These are phyloP conservation scores for Eucera pruinosa DNA, from an alignment of 2,888 invertebrate species.

Conservation along the genomic window DNA sequence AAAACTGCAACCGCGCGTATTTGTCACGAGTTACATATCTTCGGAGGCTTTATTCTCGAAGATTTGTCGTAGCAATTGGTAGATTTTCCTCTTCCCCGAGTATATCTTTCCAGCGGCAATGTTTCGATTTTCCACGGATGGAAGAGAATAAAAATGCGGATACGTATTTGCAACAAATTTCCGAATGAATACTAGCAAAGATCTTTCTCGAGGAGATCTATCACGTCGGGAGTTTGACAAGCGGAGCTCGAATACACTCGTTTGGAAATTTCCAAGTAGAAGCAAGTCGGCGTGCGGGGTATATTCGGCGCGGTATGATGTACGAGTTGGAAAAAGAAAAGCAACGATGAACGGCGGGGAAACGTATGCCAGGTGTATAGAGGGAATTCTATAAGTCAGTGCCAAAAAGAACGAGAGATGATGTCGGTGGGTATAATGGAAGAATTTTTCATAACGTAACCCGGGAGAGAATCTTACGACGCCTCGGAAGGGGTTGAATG, in stretches of 20 bases:
- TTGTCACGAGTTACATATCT: too few relatives aligned
- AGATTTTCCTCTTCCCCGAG: too few relatives aligned
- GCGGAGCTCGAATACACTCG: constrained; percentile 14
- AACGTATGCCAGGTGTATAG: constrained; percentile 33
- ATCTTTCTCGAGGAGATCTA: constrained; percentile 13
- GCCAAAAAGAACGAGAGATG: constrained; percentile 35
- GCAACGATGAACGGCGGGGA: constrained; percentile 2
- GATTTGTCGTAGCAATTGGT: too few relatives aligned
- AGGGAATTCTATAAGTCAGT: constrained; percentile 43
- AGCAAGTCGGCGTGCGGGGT: neutral
- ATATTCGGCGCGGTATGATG: constrained; percentile 30
- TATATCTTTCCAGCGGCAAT: neutral
- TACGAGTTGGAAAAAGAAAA: constrained; percentile 29
- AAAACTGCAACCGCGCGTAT: too few relatives aligned
- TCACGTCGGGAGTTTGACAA: constrained; percentile 19
- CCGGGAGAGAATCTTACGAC: neutral
- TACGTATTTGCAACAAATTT: neutral
- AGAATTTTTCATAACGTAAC: constrained; percentile 32
- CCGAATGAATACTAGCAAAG: neutral
- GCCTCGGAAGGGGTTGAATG: neutral
- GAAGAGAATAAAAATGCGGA: neutral
- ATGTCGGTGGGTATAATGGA: constrained; percentile 30
- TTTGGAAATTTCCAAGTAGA: constrained; percentile 21
- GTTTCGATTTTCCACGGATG: neutral
- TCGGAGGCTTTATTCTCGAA: too few relatives aligned